A percentile compares a stretch with the other conserved stretches of the same genome.
phyloP scores from a whole-genome alignment of 2,888 invertebrate species.

The Carcina quercana region DNA sequence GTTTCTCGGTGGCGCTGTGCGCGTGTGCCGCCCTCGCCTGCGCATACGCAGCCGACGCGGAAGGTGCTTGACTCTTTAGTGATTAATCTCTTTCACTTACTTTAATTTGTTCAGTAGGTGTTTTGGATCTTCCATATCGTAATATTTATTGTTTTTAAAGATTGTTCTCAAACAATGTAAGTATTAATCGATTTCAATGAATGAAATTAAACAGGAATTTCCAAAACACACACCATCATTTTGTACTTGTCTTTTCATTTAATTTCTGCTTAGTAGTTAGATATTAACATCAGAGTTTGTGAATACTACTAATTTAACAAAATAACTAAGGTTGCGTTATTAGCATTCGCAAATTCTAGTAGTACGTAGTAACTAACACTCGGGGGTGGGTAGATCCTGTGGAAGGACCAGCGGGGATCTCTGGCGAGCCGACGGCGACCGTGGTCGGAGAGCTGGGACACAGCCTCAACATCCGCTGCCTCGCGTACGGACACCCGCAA shows the following conservation, averaged over 20 bases:
- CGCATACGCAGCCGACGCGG: constrained; percentile 33
- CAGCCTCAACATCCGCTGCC: constrained; percentile 83
- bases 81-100: constrained; percentile 19
- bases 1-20: constrained; percentile 30
- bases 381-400: constrained; percentile 72
- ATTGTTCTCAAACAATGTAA: background rate
- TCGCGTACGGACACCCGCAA: constrained; percentile 86
- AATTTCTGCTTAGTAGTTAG: constrained; percentile 32
- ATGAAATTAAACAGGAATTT: constrained; percentile 18
- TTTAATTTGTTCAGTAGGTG: constrained; percentile 22
- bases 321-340: background rate
- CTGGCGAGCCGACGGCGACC: constrained; percentile 77
- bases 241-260: constrained; percentile 30
- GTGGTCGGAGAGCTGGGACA: constrained; percentile 82
- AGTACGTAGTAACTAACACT: constrained; percentile 32
- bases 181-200: background rate
- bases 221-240: constrained; percentile 30
- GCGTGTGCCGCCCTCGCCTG: constrained; percentile 32
- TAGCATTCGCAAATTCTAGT: constrained; percentile 26
- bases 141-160: background rate
- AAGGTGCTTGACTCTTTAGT: constrained; percentile 34
- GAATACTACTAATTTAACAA: constrained; percentile 25
- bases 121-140: constrained; percentile 27
- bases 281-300: constrained; percentile 40
- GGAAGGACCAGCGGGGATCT: constrained; percentile 75